Evolutionary conservation across 2,888 invertebrate species (phyloP).

Genomic region (Serripes groenlandicus): DNA sequence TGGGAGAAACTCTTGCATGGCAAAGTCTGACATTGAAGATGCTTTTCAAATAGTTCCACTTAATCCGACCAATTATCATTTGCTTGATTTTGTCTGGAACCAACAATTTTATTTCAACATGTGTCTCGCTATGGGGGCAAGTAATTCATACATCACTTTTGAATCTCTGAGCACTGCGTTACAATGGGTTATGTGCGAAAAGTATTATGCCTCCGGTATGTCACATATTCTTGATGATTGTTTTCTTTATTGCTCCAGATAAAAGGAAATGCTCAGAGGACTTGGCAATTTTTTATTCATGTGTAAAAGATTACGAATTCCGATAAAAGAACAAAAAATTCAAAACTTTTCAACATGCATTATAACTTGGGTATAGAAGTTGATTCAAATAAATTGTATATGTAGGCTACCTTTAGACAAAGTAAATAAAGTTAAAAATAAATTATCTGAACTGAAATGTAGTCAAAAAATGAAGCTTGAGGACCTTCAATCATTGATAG

Average conservation of each 20-base stretch:
- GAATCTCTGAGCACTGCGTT: conserved; percentile 7
- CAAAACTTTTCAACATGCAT: not conserved
- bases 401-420: conserved; percentile 26
- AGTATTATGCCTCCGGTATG: not conserved
- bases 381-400: conserved; percentile 15
- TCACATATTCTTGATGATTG: conserved; percentile 16
- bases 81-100: conserved; percentile 48
- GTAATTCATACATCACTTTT: conserved; percentile 8
- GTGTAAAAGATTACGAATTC: not conserved
- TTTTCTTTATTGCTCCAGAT: conserved; percentile 18
- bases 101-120: not conserved
- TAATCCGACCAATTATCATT: conserved; percentile 26
- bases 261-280: not conserved
- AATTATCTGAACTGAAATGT: not conserved
- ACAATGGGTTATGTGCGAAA: conserved; percentile 12
- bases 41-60: conserved; percentile 53
- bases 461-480: conserved; percentile 32
- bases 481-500: conserved; percentile 40
- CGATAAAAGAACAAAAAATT: conserved; percentile 1
- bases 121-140: conserved; percentile 13
- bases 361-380: conserved; percentile 35
- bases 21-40: conserved; percentile 54
- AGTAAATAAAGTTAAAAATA: not conserved
- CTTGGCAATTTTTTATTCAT: not conserved
- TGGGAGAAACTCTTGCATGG: conserved; percentile 27